Evolutionary conservation across 2,113 vertebrate species (phyloP), one percentile per base, ranked within the genome.

Genomic region (Alligator mississippiensis): DNA sequence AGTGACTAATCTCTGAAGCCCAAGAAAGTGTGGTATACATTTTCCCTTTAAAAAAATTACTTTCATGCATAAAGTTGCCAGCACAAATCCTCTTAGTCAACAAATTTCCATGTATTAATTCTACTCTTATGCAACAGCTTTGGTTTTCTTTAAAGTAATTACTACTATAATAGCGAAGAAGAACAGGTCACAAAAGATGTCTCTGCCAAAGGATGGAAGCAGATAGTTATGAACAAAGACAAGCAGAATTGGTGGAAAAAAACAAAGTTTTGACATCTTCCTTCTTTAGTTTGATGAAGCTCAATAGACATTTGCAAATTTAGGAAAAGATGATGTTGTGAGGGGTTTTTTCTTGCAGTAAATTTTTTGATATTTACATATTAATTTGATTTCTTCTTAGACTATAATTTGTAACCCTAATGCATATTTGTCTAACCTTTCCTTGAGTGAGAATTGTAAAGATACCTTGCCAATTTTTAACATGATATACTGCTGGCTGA

Each of bases 31-130:
- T 75, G 82, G 12, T 30, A 64, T 24, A 4, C 1, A 2, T 82
- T 92, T 92, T 89, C 47, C 78, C 72, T 24, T 80, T 64, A 38
- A 79, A 88, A 84, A 90, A 90, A 88, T 11, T 21, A 12, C 38
- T 94, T 88, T 0, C 4, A 6, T 54, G 28, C 19, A 10, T 78
- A 28, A 66, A 0, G 0, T 2, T 90, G 91, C 72, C 84, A 88
- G 78, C 17, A 27, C 27, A 62, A 93, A 82, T 27, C 63, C 55
- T 74, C 47, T 54, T 12, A 82, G 82, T 57, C 38, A 76, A 90
- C 84, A 62, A 0, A 90, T 84, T 55, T 94, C 79, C 30, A 1
- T 38, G 21, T 5, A 0, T 75, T 74, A 58, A 72, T 79, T 82
- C 87, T 82, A 12, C 64, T 70, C n/a, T 47, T 87, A 75, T 30